Evolutionary conservation across 2,797 vertebrate genomes (phyloP).

Genomic region (Tachyglossus aculeatus): DNA sequence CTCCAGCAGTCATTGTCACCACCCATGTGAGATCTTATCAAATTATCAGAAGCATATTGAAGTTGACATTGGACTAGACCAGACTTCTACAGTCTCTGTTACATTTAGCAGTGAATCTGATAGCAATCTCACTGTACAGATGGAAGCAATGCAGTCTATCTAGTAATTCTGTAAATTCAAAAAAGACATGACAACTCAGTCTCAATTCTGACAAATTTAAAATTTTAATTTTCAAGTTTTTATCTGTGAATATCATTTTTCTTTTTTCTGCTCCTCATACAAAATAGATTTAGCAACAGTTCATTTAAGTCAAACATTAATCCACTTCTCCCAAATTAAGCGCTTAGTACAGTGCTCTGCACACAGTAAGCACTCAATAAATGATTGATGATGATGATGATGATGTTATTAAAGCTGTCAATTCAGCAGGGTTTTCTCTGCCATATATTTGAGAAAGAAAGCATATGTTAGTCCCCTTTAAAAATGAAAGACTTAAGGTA

Average conservation of each 20-base stretch:
- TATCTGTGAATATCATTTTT: background rate
- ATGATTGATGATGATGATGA: too few relatives aligned
- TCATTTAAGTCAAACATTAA: too few relatives aligned
- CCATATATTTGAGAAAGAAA: too few relatives aligned
- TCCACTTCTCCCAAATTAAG: too few relatives aligned
- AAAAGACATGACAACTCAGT: background rate
- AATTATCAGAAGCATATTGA: background rate
- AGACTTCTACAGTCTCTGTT: accelerated
- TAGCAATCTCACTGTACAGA: background rate
- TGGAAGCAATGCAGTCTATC: background rate
- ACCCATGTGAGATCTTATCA: background rate
- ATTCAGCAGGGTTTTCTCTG: too few relatives aligned
- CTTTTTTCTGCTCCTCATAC: background rate
- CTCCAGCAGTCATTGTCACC: background rate
- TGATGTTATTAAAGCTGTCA: too few relatives aligned
- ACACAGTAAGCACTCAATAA: too few relatives aligned
- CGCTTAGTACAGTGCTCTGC: too few relatives aligned
- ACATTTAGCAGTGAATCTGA: background rate
- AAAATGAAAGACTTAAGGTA: too few relatives aligned
- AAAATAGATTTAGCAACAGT: background rate
- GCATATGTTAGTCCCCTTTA: too few relatives aligned
- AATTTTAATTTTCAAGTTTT: background rate
- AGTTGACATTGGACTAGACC: background rate
- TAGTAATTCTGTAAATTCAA: background rate
- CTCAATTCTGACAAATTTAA: background rate